Evolutionary conservation across 2,113 vertebrate genomes (phyloP).

Genomic region (Macrotis lagotis): DNA sequence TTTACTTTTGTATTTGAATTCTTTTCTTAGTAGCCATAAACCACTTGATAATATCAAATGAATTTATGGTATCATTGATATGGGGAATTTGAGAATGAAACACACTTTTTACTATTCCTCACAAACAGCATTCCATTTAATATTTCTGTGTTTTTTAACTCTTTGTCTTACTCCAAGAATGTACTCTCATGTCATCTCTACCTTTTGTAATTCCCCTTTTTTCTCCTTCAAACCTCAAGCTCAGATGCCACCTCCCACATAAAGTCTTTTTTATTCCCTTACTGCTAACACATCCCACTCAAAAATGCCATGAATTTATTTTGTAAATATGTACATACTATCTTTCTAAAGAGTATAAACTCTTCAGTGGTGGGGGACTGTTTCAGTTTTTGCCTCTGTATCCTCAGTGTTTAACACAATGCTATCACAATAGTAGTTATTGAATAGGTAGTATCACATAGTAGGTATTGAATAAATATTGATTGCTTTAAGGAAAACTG

Average conservation of each 20-base stretch:
- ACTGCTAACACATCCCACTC: not conserved
- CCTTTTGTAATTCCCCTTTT: not conserved
- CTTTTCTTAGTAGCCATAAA: not conserved
- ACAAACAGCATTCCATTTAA: not conserved
- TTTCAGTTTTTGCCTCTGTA: not conserved
- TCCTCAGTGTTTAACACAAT: not conserved
- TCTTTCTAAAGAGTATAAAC: not conserved
- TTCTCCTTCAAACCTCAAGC: not conserved
- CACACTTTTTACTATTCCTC: not conserved
- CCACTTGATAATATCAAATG: not conserved
- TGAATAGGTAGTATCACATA: not conserved
- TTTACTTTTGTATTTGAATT: not conserved
- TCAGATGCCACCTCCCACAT: not conserved
- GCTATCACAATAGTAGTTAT: not conserved
- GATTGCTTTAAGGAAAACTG: conserved; percentile 5
- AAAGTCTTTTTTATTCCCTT: not conserved
- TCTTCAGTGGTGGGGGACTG: not conserved
- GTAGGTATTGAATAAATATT: not conserved
- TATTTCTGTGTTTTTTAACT: not conserved
- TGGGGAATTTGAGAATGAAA: not conserved
- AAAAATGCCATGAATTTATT: not conserved
- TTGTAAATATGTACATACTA: not conserved
- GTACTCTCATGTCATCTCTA: not conserved
- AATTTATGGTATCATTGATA: not conserved
- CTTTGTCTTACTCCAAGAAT: not conserved